A percentile compares a stretch with the other conserved stretches of the same genome.
Conservation (phyloP, 2,113 vertebrate genomes). For the Aldabrachelys gigantea region DNA sequence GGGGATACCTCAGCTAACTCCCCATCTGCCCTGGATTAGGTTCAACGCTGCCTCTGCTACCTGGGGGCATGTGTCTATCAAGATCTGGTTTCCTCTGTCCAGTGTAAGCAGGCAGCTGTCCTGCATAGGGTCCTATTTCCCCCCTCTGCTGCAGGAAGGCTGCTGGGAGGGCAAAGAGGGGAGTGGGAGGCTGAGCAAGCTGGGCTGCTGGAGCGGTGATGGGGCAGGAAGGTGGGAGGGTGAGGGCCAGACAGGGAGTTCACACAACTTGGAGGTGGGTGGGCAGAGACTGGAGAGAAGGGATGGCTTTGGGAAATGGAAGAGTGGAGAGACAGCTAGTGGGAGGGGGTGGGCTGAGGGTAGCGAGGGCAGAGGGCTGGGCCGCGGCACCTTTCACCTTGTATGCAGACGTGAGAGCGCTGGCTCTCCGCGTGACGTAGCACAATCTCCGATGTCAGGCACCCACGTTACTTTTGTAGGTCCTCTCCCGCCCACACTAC, state of each 20-base stretch:
- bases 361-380: background rate
- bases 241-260: background rate
- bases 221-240: accelerated
- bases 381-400: background rate
- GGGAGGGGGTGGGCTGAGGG: background rate
- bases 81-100: background rate
- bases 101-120: background rate
- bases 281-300: background rate
- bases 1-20: background rate
- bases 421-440: conserved; percentile 63
- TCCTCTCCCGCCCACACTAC: conserved; percentile 50
- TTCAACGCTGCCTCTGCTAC: background rate
- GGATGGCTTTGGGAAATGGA: background rate
- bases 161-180: background rate
- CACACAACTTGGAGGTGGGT: background rate
- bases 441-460: conserved; percentile 54
- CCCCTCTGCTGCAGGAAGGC: background rate
- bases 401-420: background rate
- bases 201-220: background rate
- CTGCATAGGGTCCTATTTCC: background rate
- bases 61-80: background rate
- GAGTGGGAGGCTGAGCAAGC: background rate
- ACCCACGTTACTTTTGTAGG: conserved; percentile 44
- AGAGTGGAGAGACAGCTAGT: background rate
- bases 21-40: background rate